Base-by-base conservation (phyloP, 2,888 invertebrate species). In the Abrostola tripartita region DNA sequence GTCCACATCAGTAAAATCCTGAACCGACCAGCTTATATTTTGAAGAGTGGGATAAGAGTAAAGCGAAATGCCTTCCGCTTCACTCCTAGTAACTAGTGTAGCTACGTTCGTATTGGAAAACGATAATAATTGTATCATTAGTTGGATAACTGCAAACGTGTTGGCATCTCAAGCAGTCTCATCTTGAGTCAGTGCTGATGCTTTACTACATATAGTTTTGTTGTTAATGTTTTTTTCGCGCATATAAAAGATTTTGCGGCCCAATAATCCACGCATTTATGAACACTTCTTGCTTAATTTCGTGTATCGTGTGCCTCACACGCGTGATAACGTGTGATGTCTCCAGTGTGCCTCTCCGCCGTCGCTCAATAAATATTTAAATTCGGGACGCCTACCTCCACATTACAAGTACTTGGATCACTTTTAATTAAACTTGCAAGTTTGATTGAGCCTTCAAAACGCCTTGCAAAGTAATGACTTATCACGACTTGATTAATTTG, bases 361-460 rank as follows among this genome's bases (percentile, higher is more conserved):
- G 69, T 56, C 67, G 49, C 62, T 67, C 68, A 68, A 71, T 78
- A 79, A 74, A 79, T 77, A 79, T 76, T 78, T 74, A 74, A 78
- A 76, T 63, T 76, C 74, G 71, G 77, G 76, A 79, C 68, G 71
- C 60, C 52, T 62, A 47, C 68, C 67, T 64, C 57, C 58, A 70
- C 77, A 69, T 74, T 61, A 79, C 80, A 76, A 73, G 71, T 70
- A 61, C 68, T 67, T 58, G 67, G 67, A 69, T 79, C 80, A 66
- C 69, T 71, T 78, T 78, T 78, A 78, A 79, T 78, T 78, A 78
- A 77, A 79, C 71, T 79, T 79, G 74, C 71, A 74, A 79, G 58
- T 79, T 74, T 68, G 75, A 79, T 79, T 61, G 64, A 68, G 72
- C 40, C 67, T 69, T 69, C 68, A 63, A 52, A 61, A 61, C 68